Conservation (phyloP, 2,113 vertebrate genomes). For the Pycnonotus jocosus region DNA sequence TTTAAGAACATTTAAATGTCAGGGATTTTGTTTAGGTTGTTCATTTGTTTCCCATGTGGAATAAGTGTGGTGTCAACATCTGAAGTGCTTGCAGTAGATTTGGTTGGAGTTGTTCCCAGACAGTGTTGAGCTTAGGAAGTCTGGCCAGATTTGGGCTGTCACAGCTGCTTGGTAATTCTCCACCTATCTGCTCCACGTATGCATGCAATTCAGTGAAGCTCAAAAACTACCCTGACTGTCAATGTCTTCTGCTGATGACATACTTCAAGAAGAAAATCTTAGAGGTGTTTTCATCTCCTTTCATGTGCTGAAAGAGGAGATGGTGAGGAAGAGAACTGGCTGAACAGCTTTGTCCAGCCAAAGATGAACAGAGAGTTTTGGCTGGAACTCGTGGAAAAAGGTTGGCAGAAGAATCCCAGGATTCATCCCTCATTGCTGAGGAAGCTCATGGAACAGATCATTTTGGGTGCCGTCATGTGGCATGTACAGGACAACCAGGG, state of each 20-base stretch:
- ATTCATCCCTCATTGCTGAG: background rate
- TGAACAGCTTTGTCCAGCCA: background rate
- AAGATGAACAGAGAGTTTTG: background rate
- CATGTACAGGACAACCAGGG: too few relatives aligned
- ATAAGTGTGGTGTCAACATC: background rate
- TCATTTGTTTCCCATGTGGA: background rate
- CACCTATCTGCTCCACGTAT: background rate
- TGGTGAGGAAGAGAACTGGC: fast-evolving
- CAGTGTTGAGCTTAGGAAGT: background rate
- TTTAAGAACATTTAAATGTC: background rate
- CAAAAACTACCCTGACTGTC: background rate
- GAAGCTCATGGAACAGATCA: background rate
- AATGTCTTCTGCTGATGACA: background rate
- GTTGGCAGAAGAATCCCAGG: background rate
- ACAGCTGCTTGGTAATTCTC: background rate
- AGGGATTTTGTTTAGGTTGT: background rate
- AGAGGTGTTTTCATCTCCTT: fast-evolving
- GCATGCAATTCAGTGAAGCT: background rate
- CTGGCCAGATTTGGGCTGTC: background rate
- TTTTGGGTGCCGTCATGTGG: background rate
- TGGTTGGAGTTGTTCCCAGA: background rate
- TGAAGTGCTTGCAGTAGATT: background rate
- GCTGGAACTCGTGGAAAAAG: background rate
- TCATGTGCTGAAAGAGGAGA: background rate
- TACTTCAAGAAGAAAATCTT: background rate